Conservation (phyloP, 2,888 invertebrate genomes). For the Linnaemya tessellans region DNA sequence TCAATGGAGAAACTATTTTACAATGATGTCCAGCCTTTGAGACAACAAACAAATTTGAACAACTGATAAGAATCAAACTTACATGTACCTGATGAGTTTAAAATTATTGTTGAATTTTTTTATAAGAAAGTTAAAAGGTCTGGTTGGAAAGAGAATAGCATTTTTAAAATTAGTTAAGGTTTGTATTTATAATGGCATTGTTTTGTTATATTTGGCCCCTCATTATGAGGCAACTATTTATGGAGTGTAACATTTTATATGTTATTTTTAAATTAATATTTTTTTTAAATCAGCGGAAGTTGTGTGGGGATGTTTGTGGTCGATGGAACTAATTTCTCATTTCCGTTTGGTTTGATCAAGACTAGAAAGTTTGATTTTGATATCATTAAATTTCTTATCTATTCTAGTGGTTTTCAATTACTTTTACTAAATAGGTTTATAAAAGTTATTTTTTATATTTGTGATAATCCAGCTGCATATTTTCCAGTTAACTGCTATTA, state of each 20-base stretch:
- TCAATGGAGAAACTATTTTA: not conserved
- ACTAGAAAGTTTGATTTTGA: not conserved
- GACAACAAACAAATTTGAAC: conserved; percentile 26
- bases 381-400: not conserved
- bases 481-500: not conserved
- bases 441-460: no score
- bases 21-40: not conserved
- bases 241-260: conserved; percentile 13
- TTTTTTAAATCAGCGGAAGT: conserved; percentile 38
- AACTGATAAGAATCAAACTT: conserved; percentile 14
- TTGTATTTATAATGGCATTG: not conserved
- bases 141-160: not conserved
- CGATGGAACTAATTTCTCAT: conserved; percentile 50
- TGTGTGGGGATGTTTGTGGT: conserved; percentile 11
- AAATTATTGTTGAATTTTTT: not conserved
- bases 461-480: no score
- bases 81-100: not conserved
- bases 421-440: no score
- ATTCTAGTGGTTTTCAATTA: not conserved
- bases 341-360: conserved; percentile 31
- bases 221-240: conserved; percentile 20
- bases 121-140: conserved; percentile 8
- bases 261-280: not conserved
- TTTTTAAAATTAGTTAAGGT: conserved; percentile 40
- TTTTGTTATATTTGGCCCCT: conserved; percentile 12